These are phyloP conservation scores for Acipenser transmontanus DNA, from an alignment of 2,797 vertebrate genomes.

Conservation along the genomic window DNA sequence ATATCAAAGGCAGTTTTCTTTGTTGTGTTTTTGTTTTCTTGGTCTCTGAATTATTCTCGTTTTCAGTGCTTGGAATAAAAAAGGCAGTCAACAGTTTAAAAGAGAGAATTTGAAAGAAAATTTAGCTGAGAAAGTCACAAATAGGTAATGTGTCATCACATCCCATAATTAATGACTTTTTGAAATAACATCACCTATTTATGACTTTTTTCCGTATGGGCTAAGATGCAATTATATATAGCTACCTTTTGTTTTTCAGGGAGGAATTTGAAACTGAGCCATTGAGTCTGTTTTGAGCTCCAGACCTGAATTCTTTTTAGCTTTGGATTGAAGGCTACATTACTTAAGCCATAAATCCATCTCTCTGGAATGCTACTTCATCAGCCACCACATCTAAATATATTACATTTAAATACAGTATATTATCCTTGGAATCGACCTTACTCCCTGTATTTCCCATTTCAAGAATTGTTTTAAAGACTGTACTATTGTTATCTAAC, in stretches of 20 bases:
- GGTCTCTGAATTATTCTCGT: too few species aligned
- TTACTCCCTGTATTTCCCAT: conserved; percentile 8
- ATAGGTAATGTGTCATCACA: too few species aligned
- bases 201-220: too few species aligned
- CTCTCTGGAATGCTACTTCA: conserved; percentile 43
- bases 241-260: conserved; percentile 25
- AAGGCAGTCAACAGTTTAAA: too few species aligned
- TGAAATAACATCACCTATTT: too few species aligned
- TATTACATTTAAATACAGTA: conserved; percentile 24
- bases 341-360: conserved; percentile 50
- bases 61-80: too few species aligned
- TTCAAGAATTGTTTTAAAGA: conserved; percentile 7
- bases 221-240: too few species aligned
- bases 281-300: conserved; percentile 22
- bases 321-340: conserved; percentile 27
- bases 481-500: background rate
- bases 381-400: conserved; percentile 21
- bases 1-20: too few species aligned
- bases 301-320: conserved; percentile 37
- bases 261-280: conserved; percentile 19
- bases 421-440: conserved; percentile 28
- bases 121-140: too few species aligned
- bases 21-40: too few species aligned
- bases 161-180: too few species aligned
- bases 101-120: too few species aligned